phyloP scores from a whole-genome alignment of 2,113 vertebrate species.

The Apodemus speciosus region DNA sequence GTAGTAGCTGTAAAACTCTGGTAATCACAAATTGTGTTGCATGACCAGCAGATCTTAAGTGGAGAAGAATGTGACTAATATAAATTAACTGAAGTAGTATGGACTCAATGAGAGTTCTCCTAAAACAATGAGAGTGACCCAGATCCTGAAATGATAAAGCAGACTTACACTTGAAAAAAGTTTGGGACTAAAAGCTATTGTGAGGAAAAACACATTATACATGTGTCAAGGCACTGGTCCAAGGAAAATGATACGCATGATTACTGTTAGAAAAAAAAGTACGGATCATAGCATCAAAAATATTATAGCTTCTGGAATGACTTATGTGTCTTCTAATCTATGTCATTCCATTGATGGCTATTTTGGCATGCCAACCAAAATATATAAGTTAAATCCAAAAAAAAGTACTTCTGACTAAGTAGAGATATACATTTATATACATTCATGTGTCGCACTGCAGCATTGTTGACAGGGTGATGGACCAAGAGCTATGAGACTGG shows the following conservation, averaged over 20 bases:
- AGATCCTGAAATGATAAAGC: constrained; percentile 34
- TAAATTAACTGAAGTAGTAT: background rate
- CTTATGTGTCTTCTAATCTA: background rate
- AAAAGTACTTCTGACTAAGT: background rate
- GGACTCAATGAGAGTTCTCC: background rate
- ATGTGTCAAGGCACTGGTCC: background rate
- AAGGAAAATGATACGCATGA: background rate
- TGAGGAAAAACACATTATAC: background rate
- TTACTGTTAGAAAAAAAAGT: constrained; percentile 18
- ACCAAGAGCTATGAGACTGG: background rate
- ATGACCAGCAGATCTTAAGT: background rate
- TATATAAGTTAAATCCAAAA: background rate
- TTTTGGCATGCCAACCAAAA: background rate
- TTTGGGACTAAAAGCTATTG: background rate
- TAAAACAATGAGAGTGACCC: background rate
- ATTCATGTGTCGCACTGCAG: background rate
- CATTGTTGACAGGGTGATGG: background rate
- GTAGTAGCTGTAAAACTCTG: background rate
- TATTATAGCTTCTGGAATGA: background rate
- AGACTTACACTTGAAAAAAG: background rate
- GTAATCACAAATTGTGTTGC: background rate
- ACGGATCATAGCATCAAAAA: background rate
- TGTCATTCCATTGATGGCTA: background rate
- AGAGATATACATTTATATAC: background rate
- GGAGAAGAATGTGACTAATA: constrained; percentile 5